Base-by-base conservation (phyloP, 2,888 invertebrate genomes). In the Sphaerophoria rueppellii region DNA sequence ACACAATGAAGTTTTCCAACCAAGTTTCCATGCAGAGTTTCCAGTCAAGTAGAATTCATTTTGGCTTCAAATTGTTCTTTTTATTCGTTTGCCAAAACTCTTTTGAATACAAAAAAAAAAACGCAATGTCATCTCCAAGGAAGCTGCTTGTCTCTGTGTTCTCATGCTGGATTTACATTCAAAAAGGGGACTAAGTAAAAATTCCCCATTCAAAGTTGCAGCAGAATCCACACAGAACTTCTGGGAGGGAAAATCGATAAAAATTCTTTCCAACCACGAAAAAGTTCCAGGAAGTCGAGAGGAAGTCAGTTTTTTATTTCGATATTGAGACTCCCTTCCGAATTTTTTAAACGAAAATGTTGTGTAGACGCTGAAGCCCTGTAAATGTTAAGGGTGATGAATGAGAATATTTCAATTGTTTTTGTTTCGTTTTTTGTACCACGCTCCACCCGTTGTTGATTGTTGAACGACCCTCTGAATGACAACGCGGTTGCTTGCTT, bases 161-260 rank as follows among this genome's bases (percentile, higher is more conserved):
- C 37, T 43, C n/a, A 16, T 55, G 67, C 43, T 60, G 34, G 46
- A 52, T 52, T 40, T 11, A 57, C 12, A 58, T 60, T 46, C 9
- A 37, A 55, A 57, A 40, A 35, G 60, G 60, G 40, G 5, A 32
- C 69, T 61, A 46, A 54, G 63, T 71, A 70, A 65, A 82, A 14
- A 46, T 82, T 67, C 61, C 67, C 61, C 61, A 79, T 70, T 40
- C 55, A 67, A 43, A 32, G 37, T 58, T 73, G 50, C 58, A 52
- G 37, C 40, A 70, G 48, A 24, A 57, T 48, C 58, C 55, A 3
- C 7, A 34, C n/a, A 48, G 32, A 6, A 9, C 40, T 40, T 6
- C 40, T 12, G 32, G 55, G 52, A 16, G 24, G 24, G 58, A 83
- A 79, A 80, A 83, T 83, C 83, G 80, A 83, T 83, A 80, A 43